A percentile compares a stretch with the other conserved stretches of the same genome.
Evolutionary conservation across 2,113 vertebrate species (phyloP).

Genomic region (Cyprinodon variegatus): DNA sequence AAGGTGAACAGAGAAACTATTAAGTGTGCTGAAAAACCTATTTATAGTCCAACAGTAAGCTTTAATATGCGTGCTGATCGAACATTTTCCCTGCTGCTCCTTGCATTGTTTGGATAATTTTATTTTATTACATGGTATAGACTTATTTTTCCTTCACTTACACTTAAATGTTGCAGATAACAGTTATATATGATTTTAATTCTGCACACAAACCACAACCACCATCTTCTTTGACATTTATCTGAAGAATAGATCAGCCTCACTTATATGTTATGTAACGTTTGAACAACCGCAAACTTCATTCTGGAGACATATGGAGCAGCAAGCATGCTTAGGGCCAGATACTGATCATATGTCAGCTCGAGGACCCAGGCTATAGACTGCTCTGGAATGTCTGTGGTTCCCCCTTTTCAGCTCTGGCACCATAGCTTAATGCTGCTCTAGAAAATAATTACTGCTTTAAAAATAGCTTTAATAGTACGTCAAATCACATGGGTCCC

Average conservation of each 20-base stretch:
- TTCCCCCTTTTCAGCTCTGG: conserved; percentile 51
- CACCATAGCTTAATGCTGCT: conserved; percentile 47
- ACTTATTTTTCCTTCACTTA: conserved; percentile 11
- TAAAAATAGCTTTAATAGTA: conserved; percentile 47
- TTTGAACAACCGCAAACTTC: conserved; percentile 71
- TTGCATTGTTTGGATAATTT: conserved; percentile 21
- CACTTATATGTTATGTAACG: conserved; percentile 66
- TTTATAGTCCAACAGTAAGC: not conserved
- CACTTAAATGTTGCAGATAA: conserved; percentile 42
- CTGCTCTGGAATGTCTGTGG: conserved; percentile 73
- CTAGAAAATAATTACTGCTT: conserved; percentile 49
- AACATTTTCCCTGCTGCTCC: conserved; percentile 17
- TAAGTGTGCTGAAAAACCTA: not conserved
- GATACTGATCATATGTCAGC: conserved; percentile 73
- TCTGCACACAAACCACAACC: conserved; percentile 50
- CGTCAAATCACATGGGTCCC: conserved; percentile 42
- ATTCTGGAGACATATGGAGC: conserved; percentile 57
- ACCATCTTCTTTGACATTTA: conserved; percentile 53
- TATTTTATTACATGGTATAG: conserved; percentile 20
- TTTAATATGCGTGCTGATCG: not conserved
- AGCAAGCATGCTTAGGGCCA: conserved; percentile 72
- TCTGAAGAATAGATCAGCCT: conserved; percentile 62
- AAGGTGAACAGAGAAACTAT: too few species aligned
- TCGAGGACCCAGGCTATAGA: conserved; percentile 68
- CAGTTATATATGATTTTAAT: conserved; percentile 49